These are phyloP conservation scores for Pseudotriccus pelzelni DNA, from an alignment of 2,797 vertebrate genomes.

Conservation along the genomic window DNA sequence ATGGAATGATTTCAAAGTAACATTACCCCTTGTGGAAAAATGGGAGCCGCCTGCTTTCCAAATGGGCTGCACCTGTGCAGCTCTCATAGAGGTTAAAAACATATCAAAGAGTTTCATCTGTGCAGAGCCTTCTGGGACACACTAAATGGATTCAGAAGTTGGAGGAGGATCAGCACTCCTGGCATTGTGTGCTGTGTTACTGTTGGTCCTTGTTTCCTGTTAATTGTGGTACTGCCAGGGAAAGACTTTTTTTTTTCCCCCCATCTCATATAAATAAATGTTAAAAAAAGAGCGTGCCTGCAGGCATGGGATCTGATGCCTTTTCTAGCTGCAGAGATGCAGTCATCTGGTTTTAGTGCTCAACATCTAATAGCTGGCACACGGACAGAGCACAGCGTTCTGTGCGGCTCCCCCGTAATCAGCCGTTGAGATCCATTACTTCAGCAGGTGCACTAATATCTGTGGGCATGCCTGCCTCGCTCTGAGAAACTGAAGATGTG, in stretches of 20 bases:
- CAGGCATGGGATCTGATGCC: conserved; percentile 11
- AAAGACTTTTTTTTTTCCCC: not conserved
- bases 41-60: conserved; percentile 24
- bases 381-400: not conserved
- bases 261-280: not conserved
- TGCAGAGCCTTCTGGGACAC: not conserved
- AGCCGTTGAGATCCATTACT: not conserved
- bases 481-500: not conserved
- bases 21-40: conserved; percentile 40
- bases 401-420: not conserved
- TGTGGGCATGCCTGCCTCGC: not conserved
- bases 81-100: conserved; percentile 9
- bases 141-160: not conserved
- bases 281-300: not conserved
- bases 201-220: conserved; percentile 35
- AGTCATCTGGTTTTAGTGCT: conserved; percentile 47
- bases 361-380: conserved; percentile 6
- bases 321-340: not conserved
- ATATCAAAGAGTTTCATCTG: conserved; percentile 17
- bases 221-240: conserved; percentile 15
- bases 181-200: not conserved
- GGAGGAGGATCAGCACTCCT: conserved; percentile 24
- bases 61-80: conserved; percentile 57
- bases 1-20: conserved; percentile 56
- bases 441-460: conserved; percentile 24